Evolutionary conservation across 2,797 vertebrate species (phyloP).

Genomic region (Sebastes elongatus): DNA sequence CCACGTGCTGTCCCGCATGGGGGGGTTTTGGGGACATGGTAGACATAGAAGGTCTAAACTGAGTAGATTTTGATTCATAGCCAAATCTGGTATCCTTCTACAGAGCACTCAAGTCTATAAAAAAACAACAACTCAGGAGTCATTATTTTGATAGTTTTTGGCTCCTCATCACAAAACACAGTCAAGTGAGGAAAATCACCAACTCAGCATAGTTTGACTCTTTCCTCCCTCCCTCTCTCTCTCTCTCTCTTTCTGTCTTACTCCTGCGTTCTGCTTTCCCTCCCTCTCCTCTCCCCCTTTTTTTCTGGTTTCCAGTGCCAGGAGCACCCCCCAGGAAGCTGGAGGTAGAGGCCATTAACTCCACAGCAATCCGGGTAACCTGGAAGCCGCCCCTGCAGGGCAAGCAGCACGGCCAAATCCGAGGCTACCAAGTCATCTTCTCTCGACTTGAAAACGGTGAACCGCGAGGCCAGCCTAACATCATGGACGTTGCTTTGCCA

Average conservation of each 20-base stretch:
- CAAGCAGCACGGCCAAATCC: slow-evolving; percentile 95
- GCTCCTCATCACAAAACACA: slow-evolving; percentile 54
- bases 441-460: slow-evolving; percentile 92
- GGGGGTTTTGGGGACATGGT: slow-evolving; percentile 33
- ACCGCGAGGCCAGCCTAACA: slow-evolving; percentile 90
- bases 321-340: slow-evolving; percentile 90
- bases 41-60: slow-evolving; percentile 21
- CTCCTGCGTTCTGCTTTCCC: background rate
- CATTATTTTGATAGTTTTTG: slow-evolving; percentile 58
- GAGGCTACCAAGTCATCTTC: slow-evolving; percentile 94
- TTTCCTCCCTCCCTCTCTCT: background rate
- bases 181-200: slow-evolving; percentile 30
- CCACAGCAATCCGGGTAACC: slow-evolving; percentile 91
- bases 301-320: slow-evolving; percentile 79
- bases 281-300: background rate
- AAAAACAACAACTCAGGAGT: slow-evolving; percentile 34
- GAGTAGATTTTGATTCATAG: slow-evolving; percentile 42
- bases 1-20: slow-evolving; percentile 45
- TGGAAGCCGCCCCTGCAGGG: slow-evolving; percentile 93
- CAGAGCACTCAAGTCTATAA: slow-evolving; percentile 20
- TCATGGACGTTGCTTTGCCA: slow-evolving; percentile 92
- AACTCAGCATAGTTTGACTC: slow-evolving; percentile 45
- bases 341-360: slow-evolving; percentile 92
- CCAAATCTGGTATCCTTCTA: slow-evolving; percentile 16
- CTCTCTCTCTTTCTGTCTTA: background rate